Base-by-base conservation (phyloP, 2,113 vertebrate species). In the Macrotis lagotis region DNA sequence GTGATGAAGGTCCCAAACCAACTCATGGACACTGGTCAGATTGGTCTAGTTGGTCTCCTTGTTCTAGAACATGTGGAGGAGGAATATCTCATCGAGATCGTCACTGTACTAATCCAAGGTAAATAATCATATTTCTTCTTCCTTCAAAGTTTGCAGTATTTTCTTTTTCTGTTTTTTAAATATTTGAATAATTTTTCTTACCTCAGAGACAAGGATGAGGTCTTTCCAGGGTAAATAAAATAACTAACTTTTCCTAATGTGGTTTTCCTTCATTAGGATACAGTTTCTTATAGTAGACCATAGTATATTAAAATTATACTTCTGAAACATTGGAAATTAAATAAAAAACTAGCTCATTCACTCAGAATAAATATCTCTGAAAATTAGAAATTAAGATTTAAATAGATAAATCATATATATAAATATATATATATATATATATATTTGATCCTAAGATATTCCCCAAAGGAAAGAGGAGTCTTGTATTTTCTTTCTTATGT, bases 31-130 rank as follows among this genome's bases (percentile, higher is more conserved):
- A 98, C 12, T 99, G 99, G 99, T 99, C 99, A 0, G 98, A 98
- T 88, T 99, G 99, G 99, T 99, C 99, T 0, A 95, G 97, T 1
- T 99, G 99, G 99, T 99, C 99, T 28, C 95, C 98, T 22, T 99
- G 99, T 96, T 99, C 99, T 31, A 98, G 99, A 66, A 99, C 98
- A 94, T 99, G 99, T 24, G 99, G 99, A 94, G 99, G 99, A 49
- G 99, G 99, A 5, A 98, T 99, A 94, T 99, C 98, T 0, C 99
- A 98, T 96, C 98, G 99, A 95, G 99, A 99, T 94, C 98, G 99
- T 66, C 98, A 99, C 92, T 99, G 99, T 98, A 98, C 97, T 94
- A 99, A 98, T 91, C 99, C 99, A 92, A 98, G 98, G 99, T 99
- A 94, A 91, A 47, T 49, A 48, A 50, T 50, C 51, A 48, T 47